phyloP scores from a whole-genome alignment of 2,797 vertebrate species.

The Amniataba percoides region DNA sequence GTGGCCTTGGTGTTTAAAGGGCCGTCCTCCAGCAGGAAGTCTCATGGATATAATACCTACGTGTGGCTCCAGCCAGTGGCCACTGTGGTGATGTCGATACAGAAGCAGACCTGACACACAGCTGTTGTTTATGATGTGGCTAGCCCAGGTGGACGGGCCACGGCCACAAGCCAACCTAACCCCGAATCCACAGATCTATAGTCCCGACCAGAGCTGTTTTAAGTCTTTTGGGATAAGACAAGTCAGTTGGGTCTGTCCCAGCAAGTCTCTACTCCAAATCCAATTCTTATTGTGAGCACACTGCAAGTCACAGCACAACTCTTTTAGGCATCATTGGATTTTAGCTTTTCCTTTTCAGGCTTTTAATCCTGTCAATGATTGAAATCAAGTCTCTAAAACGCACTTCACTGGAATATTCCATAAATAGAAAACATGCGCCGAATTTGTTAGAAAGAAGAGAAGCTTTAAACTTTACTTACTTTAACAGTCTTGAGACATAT shows the following conservation, averaged over 20 bases:
- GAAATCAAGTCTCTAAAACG: constrained; percentile 3
- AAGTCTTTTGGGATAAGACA: constrained; percentile 39
- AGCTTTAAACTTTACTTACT: background rate
- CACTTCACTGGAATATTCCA: background rate
- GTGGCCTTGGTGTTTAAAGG: constrained; percentile 70
- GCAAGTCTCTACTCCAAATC: constrained; percentile 25
- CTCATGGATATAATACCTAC: constrained; percentile 77
- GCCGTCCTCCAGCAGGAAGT: constrained; percentile 69
- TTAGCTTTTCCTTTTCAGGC: constrained; percentile 14
- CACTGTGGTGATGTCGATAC: constrained; percentile 79
- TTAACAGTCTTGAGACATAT: background rate
- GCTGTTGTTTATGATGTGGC: constrained; percentile 87
- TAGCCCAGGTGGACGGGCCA: constrained; percentile 79
- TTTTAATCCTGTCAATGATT: background rate
- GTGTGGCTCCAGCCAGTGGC: constrained; percentile 75
- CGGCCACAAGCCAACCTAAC: constrained; percentile 79
- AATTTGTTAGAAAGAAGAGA: background rate
- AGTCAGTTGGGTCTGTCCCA: constrained; percentile 45
- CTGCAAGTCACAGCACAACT: background rate
- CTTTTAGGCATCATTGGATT: background rate
- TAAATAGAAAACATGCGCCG: background rate
- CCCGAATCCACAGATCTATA: constrained; percentile 87
- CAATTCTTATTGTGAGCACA: background rate
- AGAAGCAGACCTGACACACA: constrained; percentile 74
- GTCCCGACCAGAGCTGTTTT: constrained; percentile 65